Evolutionary conservation across 2,888 invertebrate species (phyloP).

Genomic region (Tuta absoluta): DNA sequence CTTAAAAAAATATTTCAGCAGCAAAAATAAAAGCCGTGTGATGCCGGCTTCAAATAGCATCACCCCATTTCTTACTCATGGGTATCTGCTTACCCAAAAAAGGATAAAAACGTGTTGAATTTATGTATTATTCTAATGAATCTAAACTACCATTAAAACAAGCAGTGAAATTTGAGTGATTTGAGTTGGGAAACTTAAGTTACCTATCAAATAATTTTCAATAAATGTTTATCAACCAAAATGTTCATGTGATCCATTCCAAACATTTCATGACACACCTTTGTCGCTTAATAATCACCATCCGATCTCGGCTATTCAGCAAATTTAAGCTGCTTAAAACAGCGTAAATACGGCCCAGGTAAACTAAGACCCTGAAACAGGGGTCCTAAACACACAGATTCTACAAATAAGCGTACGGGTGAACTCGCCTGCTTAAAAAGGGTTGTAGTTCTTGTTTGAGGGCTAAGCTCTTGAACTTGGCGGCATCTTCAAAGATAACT

Average conservation of each 20-base stretch:
- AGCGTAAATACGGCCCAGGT: neutral
- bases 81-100: too few relatives aligned
- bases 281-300: neutral
- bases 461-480: neutral
- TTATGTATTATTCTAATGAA: too few relatives aligned
- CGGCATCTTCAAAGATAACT: neutral
- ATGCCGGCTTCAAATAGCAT: too few relatives aligned
- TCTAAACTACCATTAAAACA: too few relatives aligned
- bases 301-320: neutral
- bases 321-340: conserved; percentile 4
- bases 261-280: neutral
- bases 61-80: too few relatives aligned
- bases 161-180: too few relatives aligned
- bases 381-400: conserved; percentile 11
- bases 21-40: too few relatives aligned
- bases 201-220: too few relatives aligned
- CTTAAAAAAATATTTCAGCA: too few relatives aligned
- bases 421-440: neutral
- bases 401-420: neutral
- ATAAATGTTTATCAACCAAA: too few relatives aligned
- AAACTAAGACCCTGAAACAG: conserved; percentile 1
- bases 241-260: neutral
- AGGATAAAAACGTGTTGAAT: too few relatives aligned
- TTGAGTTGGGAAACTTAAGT: too few relatives aligned
- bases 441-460: conserved; percentile 2